Evolutionary conservation across 2,797 vertebrate genomes (phyloP).

Genomic region (Ambastaia sidthimunki): DNA sequence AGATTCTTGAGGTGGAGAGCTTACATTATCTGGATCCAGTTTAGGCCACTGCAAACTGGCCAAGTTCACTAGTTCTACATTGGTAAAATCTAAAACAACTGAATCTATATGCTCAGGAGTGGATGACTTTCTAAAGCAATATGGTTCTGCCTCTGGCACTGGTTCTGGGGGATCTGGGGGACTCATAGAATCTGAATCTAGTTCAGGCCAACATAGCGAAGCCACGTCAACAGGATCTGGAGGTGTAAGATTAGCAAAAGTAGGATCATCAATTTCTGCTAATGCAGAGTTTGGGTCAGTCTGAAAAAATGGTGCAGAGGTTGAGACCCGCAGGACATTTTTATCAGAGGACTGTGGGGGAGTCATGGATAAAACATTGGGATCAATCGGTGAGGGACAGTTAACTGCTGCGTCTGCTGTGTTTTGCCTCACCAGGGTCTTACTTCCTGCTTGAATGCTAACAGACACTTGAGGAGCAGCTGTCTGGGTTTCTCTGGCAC

Average conservation of each 20-base stretch:
- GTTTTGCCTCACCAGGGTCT: slow-evolving; percentile 77
- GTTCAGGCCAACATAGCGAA: slow-evolving; percentile 53
- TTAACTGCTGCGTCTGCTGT: slow-evolving; percentile 81
- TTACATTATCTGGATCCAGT: slow-evolving; percentile 51
- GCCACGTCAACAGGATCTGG: slow-evolving; percentile 62
- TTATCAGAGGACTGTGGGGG: slow-evolving; percentile 36
- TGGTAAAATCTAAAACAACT: slow-evolving; percentile 55
- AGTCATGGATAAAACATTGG: slow-evolving; percentile 51
- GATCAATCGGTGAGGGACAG: slow-evolving; percentile 70
- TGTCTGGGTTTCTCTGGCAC: slow-evolving; percentile 67
- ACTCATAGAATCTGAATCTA: slow-evolving; percentile 55
- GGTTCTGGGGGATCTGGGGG: slow-evolving; percentile 57
- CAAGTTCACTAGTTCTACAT: slow-evolving; percentile 55
- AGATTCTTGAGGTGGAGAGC: slow-evolving; percentile 56
- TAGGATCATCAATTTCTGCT: slow-evolving; percentile 64
- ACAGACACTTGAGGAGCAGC: slow-evolving; percentile 76
- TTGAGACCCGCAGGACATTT: slow-evolving; percentile 54
- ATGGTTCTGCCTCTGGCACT: slow-evolving; percentile 34
- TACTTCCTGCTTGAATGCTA: slow-evolving; percentile 80
- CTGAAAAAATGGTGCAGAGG: slow-evolving; percentile 54
- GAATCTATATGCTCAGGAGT: slow-evolving; percentile 48
- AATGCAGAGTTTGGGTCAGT: slow-evolving; percentile 58
- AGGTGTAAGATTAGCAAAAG: slow-evolving; percentile 63
- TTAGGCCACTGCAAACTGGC: slow-evolving; percentile 59
- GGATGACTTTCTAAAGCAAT: slow-evolving; percentile 38